Conservation (phyloP, 1,140 invertebrate species). For the Drosophila pallidifrons region DNA sequence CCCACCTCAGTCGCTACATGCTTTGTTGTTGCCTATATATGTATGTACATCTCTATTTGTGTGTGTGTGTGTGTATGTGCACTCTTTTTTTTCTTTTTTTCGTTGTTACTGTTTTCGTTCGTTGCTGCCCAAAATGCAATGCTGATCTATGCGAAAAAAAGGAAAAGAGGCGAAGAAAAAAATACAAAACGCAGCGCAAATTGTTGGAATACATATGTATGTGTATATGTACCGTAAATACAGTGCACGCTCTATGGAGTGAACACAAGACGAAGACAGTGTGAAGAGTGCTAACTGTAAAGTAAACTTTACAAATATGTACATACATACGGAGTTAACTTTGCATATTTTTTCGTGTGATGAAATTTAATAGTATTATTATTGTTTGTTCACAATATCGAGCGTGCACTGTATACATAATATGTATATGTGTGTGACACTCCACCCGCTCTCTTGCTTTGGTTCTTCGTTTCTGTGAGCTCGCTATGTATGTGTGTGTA, state of each 20-base stretch:
- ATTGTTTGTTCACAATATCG: too few relatives aligned
- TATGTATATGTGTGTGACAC: slow-evolving; percentile 15
- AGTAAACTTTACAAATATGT: too few relatives aligned
- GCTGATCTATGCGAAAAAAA: slow-evolving; percentile 50
- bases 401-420: slow-evolving; percentile 9
- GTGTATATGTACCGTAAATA: neutral
- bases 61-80: neutral
- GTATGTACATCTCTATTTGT: neutral
- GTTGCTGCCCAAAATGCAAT: slow-evolving; percentile 43
- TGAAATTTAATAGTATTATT: too few relatives aligned
- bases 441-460: slow-evolving; percentile 6
- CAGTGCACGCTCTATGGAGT: too few relatives aligned
- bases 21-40: slow-evolving; percentile 26
- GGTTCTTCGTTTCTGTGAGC: neutral
- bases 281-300: too few relatives aligned
- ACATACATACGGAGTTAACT: too few relatives aligned
- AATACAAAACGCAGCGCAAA: slow-evolving; percentile 48
- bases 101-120: neutral
- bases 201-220: slow-evolving; percentile 35
- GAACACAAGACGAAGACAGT: too few relatives aligned
- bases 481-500: slow-evolving; percentile 13
- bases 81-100: slow-evolving; percentile 8
- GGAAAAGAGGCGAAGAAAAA: slow-evolving; percentile 35
- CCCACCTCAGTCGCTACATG: neutral
- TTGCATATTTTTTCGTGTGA: too few relatives aligned